Conservation (phyloP, 2,113 vertebrate genomes). For the Grallaria varia region DNA sequence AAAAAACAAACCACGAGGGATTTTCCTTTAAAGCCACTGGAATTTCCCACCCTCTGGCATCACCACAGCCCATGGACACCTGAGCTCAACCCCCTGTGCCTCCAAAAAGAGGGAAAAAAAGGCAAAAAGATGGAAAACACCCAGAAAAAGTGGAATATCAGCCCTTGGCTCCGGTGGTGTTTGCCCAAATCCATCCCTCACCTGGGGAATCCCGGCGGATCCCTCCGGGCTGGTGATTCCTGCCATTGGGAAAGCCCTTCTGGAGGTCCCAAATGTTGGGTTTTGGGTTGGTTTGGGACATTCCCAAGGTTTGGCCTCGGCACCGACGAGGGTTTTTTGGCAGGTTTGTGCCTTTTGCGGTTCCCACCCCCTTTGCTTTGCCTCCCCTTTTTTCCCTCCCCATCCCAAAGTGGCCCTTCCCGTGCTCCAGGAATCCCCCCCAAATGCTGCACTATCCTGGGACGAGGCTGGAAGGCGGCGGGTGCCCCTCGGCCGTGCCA, state of each 20-base stretch:
- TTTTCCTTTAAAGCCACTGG: not conserved
- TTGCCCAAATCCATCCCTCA: not conserved
- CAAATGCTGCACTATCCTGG: slow-evolving; percentile 49
- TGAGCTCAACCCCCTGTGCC: not conserved
- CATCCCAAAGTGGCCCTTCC: slow-evolving; percentile 43
- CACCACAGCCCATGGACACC: not conserved
- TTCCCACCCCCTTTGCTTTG: not conserved
- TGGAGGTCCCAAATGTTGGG: not conserved
- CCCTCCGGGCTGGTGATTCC: not conserved
- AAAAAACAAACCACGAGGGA: not conserved
- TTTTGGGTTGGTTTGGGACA: not conserved
- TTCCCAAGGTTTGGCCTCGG: not conserved
- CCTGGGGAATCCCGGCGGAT: not conserved
- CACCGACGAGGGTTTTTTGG: not conserved
- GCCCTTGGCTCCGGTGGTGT: not conserved
- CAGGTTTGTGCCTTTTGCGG: slow-evolving; percentile 63
- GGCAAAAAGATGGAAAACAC: not conserved
- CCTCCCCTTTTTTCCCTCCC: not conserved
- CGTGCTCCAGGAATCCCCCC: slow-evolving; percentile 46
- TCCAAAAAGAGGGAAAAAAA: not conserved
- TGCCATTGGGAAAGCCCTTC: not conserved
- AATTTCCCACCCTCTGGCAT: not conserved
- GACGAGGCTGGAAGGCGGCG: slow-evolving; percentile 16
- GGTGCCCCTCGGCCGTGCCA: not conserved
- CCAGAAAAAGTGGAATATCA: not conserved